Base-by-base conservation (phyloP, 2,797 vertebrate species). In the Ibycter americanus region DNA sequence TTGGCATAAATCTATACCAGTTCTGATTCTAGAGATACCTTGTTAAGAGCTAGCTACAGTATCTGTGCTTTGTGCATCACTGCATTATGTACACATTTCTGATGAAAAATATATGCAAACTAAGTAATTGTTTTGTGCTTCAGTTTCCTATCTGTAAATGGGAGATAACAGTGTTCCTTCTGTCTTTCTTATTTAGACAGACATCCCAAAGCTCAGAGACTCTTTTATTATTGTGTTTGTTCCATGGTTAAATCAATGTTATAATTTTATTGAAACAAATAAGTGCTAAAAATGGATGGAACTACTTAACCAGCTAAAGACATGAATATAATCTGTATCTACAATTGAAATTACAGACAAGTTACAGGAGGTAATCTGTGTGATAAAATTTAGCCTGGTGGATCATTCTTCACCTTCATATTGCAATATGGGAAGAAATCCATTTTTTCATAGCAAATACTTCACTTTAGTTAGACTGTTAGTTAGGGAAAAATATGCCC, bases 381-480 rank as follows among this genome's bases (percentile, higher is more conserved):
- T 67, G 54, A 68, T 58, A 83, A 78, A 51, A 78, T 93, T 86
- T 90, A 81, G 40, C 61, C 55, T 80, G 7, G 49, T 90, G 80
- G 31, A 83, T 83, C 61, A 68, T 91, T 95, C 38, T 78, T 95
- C 54, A 54, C 47, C 31, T 86, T 80, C 91, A 63, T 90, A 87
- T 79, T 91, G 70, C 25, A 89, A 66, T 51, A 62, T 31, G n/a
- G 38, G 55, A 96, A 84, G 40, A 95, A 96, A 95, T 73, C 8
- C 13, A 81, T 44, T 93, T 89, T 94, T 94, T 90, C n/a, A 38
- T 44, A 65, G 58, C 38, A 88, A 86, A 93, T 68, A 58, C 26
- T 93, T 92, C 83, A 70, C 26, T 90, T 94, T 36, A 90, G 40
- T 27, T 56, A 82, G 62, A 63, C 51, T 76, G 31, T 55, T 80